These are phyloP conservation scores for Psilopsiagon aymara DNA, from an alignment of 2,113 vertebrate species.

Conservation along the genomic window DNA sequence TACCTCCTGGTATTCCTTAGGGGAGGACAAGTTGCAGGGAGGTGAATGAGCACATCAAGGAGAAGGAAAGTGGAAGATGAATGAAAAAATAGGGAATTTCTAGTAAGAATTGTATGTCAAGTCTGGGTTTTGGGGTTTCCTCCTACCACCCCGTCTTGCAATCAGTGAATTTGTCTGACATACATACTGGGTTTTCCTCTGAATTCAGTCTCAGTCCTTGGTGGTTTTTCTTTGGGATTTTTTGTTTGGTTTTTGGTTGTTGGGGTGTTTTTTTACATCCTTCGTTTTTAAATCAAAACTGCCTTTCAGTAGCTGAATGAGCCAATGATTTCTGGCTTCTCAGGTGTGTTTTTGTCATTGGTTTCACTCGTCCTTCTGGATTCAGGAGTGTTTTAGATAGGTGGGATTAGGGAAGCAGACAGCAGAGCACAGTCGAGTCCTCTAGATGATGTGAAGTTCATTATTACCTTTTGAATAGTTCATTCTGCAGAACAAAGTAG, in stretches of 20 bases:
- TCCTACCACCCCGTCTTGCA: neutral
- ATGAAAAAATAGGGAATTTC: neutral
- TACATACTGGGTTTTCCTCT: neutral
- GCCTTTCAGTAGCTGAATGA: slow-evolving; percentile 9
- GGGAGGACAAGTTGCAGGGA: neutral
- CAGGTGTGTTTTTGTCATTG: neutral
- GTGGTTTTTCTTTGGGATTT: neutral
- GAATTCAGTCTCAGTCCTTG: neutral
- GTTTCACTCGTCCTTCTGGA: neutral
- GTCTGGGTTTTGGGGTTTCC: neutral
- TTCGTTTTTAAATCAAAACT: slow-evolving; percentile 14
- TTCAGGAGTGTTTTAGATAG: neutral
- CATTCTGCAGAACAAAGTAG: neutral
- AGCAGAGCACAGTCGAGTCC: slow-evolving; percentile 16
- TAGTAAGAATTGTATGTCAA: neutral
- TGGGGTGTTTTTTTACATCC: neutral
- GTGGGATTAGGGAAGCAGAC: slow-evolving; percentile 13
- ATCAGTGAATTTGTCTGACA: neutral
- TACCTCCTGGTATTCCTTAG: neutral
- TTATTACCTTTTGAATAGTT: slow-evolving; percentile 43
- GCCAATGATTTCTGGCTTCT: slow-evolving; percentile 20
- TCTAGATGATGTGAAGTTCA: neutral
- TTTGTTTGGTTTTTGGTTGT: neutral
- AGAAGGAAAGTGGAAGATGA: neutral
- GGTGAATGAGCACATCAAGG: neutral